Conservation (phyloP, 2,888 invertebrate genomes). For the Drosophila silvestris region DNA sequence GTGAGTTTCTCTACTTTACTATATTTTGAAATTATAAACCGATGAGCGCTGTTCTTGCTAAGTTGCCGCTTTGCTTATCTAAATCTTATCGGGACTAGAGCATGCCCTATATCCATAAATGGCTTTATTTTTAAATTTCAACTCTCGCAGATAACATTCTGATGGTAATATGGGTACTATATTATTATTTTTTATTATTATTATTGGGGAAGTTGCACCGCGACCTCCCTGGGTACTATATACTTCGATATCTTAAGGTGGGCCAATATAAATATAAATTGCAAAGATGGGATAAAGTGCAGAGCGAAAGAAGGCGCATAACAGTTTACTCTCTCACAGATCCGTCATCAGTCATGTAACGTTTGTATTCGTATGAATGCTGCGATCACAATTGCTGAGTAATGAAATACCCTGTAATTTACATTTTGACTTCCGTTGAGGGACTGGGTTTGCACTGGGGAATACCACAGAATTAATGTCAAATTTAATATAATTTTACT, state of each 20-base stretch:
- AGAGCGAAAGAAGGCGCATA: not conserved
- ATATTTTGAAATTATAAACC: constrained; percentile 20
- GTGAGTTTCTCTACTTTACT: not conserved
- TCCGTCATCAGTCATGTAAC: constrained; percentile 2
- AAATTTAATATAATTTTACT: not conserved
- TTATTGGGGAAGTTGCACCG: too few relatives aligned
- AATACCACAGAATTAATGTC: not conserved
- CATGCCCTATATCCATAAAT: constrained; percentile 49
- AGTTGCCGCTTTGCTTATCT: constrained; percentile 24
- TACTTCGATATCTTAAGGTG: constrained; percentile 23
- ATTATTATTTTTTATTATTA: too few relatives aligned
- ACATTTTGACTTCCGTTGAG: not conserved
- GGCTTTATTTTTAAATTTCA: constrained; percentile 27
- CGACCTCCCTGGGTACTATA: too few relatives aligned
- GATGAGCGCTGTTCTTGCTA: constrained; percentile 21
- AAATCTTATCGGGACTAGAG: constrained; percentile 43
- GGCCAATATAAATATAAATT: constrained; percentile 25
- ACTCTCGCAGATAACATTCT: not conserved
- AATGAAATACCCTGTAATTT: constrained; percentile 21
- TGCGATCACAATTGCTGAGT: not conserved
- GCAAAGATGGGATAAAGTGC: constrained; percentile 29
- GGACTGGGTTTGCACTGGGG: not conserved
- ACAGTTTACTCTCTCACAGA: not conserved
- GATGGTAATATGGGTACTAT: not conserved
- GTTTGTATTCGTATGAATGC: constrained; percentile 12